A percentile compares a stretch with the other conserved stretches of the same genome.
Evolutionary conservation across 1,140 invertebrate genomes (phyloP).

Genomic region (Drosophila cardini): DNA sequence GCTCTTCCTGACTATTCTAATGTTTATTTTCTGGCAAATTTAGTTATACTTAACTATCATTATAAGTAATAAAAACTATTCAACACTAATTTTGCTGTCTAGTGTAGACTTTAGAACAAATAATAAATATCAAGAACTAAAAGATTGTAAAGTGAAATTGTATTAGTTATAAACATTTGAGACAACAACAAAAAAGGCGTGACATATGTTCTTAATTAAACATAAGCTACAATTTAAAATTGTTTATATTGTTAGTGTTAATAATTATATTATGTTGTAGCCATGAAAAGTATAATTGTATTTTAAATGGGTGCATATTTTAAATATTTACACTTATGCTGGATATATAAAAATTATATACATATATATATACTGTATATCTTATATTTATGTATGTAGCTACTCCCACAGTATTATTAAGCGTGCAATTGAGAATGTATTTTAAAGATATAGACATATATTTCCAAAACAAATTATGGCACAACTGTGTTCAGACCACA

Average conservation of each 20-base stretch:
- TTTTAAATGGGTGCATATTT: slow-evolving; percentile 17
- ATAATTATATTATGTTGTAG: slow-evolving; percentile 17
- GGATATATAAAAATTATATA: too few species aligned
- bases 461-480: slow-evolving; percentile 4
- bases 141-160: slow-evolving; percentile 16
- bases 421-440: slow-evolving; percentile 49
- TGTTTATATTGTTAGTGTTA: slow-evolving; percentile 24
- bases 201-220: slow-evolving; percentile 19
- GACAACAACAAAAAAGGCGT: not conserved
- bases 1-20: slow-evolving; percentile 39
- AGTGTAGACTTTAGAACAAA: not conserved
- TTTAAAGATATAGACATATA: slow-evolving; percentile 23
- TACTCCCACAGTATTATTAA: slow-evolving; percentile 52
- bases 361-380: not conserved
- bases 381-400: not conserved
- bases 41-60: slow-evolving; percentile 6
- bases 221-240: slow-evolving; percentile 1
- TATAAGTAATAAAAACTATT: slow-evolving; percentile 9
- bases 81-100: slow-evolving; percentile 26
- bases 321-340: slow-evolving; percentile 29
- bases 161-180: slow-evolving; percentile 12
- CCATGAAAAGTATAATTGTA: slow-evolving; percentile 22
- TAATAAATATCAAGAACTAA: not conserved
- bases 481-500: not conserved
- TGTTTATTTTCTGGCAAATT: slow-evolving; percentile 30